phyloP scores from a whole-genome alignment of 2,888 invertebrate species.

The Athalia rosae region DNA sequence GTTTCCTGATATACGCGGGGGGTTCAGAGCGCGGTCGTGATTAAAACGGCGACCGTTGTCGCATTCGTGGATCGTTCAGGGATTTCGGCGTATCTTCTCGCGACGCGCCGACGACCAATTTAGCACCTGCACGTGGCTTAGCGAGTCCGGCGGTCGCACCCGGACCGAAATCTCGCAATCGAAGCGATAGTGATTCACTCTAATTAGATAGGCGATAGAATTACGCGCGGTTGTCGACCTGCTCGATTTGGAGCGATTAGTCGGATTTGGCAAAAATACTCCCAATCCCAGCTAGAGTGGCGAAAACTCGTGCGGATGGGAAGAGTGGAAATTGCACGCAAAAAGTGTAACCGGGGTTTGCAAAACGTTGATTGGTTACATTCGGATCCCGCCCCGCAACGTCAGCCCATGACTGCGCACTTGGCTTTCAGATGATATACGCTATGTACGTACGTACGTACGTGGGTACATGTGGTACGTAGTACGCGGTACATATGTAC shows the following conservation, averaged over 20 bases:
- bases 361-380: background rate
- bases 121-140: conserved; percentile 10
- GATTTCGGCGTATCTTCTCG: background rate
- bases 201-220: conserved; percentile 22
- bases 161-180: conserved; percentile 18
- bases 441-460: background rate
- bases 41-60: background rate
- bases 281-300: conserved; percentile 1
- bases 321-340: conserved; percentile 14
- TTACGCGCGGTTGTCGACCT: conserved; percentile 1
- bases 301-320: background rate
- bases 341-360: background rate
- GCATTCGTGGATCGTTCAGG: background rate
- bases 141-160: background rate
- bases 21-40: background rate
- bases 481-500: conserved; percentile 1
- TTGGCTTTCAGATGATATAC: conserved; percentile 40
- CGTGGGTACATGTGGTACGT: background rate
- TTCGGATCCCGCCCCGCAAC: conserved; percentile 59
- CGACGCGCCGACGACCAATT: conserved; percentile 12
- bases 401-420: conserved; percentile 66
- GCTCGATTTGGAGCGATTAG: background rate
- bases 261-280: background rate
- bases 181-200: conserved; percentile 20
- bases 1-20: too few relatives aligned